A percentile compares a stretch with the other conserved stretches of the same genome.
phyloP scores from a whole-genome alignment of 2,797 vertebrate species.

The Syndactyla subalaris region DNA sequence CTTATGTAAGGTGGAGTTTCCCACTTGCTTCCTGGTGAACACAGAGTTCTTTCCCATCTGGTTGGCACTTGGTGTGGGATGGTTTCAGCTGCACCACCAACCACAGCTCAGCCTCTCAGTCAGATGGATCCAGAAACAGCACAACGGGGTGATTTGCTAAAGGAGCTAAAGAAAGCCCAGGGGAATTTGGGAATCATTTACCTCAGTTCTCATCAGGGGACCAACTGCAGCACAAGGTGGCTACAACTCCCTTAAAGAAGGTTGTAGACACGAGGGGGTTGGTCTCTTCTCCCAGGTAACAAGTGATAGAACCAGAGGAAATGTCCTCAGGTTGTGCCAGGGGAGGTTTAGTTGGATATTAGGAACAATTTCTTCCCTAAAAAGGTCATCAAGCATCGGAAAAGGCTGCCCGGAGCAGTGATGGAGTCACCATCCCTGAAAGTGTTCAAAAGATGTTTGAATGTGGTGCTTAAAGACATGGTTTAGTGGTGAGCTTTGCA shows the following conservation, averaged over 20 bases:
- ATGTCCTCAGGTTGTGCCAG: background rate
- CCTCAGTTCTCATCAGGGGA: background rate
- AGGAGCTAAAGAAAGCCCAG: background rate
- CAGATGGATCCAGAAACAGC: background rate
- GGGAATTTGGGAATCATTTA: background rate
- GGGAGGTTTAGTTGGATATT: background rate
- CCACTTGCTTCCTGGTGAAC: background rate
- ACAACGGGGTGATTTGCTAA: background rate
- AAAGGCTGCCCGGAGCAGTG: background rate
- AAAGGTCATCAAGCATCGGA: background rate
- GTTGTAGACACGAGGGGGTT: accelerated
- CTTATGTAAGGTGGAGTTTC: slow-evolving; percentile 27
- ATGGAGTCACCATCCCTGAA: background rate
- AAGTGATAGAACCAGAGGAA: background rate
- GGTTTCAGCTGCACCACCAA: background rate
- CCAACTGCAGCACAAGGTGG: background rate
- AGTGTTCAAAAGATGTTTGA: accelerated
- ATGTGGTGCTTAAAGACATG: too few species aligned
- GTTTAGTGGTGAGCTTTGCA: background rate
- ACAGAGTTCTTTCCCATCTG: background rate
- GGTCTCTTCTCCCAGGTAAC: background rate
- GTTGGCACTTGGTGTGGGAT: background rate
- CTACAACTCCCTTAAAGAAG: background rate
- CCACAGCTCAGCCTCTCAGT: background rate
- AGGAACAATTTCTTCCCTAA: background rate